A percentile compares a stretch with the other conserved stretches of the same genome.
These are phyloP conservation scores for Syndactyla subalaris DNA, from an alignment of 2,797 vertebrate species.

Conservation along the genomic window DNA sequence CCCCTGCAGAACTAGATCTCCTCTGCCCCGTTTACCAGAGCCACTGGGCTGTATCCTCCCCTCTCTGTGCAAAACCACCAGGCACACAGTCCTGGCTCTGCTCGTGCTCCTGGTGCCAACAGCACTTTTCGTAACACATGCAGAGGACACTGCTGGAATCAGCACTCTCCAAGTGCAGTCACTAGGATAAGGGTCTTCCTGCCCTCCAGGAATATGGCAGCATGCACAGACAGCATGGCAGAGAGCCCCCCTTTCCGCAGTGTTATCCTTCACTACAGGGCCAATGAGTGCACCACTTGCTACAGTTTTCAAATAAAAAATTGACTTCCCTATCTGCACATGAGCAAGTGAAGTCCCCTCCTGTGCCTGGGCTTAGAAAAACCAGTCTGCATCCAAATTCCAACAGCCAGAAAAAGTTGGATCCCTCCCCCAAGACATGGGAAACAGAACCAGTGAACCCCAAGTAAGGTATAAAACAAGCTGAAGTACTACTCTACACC, in stretches of 20 bases:
- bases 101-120: not conserved
- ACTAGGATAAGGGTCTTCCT: not conserved
- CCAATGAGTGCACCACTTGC: not conserved
- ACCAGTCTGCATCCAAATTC: not conserved
- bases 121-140: not conserved
- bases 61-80: not conserved
- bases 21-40: not conserved
- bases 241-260: accelerated
- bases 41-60: not conserved
- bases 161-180: too few species aligned
- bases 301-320: not conserved
- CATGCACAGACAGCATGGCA: not conserved
- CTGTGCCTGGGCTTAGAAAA: not conserved
- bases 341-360: not conserved
- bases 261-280: accelerated
- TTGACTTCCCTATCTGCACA: not conserved
- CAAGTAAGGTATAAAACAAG: not conserved
- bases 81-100: not conserved
- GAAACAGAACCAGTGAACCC: accelerated
- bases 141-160: not conserved
- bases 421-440: not conserved
- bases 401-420: too few species aligned
- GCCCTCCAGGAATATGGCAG: not conserved
- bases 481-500: not conserved
- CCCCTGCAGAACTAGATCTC: not conserved